Conservation (phyloP, 2,113 vertebrate species). For the Uropsilus gracilis region DNA sequence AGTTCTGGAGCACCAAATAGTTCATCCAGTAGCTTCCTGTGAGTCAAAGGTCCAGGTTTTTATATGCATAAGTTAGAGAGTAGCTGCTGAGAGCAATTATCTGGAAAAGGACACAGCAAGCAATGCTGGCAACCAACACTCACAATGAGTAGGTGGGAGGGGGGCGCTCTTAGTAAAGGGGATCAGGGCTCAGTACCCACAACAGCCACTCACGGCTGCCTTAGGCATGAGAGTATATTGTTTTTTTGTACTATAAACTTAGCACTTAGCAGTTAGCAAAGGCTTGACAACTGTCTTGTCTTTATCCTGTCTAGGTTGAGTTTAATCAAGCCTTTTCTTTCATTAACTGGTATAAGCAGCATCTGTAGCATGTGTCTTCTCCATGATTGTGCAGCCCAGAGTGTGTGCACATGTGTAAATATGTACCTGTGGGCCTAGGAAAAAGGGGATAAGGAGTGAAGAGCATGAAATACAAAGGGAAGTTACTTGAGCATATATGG, state of each 20-base stretch:
- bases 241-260: background rate
- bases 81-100: background rate
- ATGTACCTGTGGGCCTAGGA: no score
- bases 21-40: background rate
- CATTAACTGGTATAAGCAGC: no score
- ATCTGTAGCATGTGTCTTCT: no score
- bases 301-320: no score
- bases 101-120: background rate
- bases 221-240: background rate
- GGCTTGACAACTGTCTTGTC: no score
- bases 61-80: background rate
- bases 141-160: background rate
- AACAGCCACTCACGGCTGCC: background rate
- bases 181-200: background rate
- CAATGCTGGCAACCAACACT: background rate
- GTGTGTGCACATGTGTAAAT: no score
- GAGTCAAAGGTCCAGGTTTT: background rate
- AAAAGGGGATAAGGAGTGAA: no score
- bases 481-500: no score
- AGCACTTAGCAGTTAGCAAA: background rate
- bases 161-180: background rate
- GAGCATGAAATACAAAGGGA: no score
- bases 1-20: background rate
- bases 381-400: no score
- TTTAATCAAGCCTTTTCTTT: no score